Percentiles rank a stretch among this genome's conserved stretches.
phyloP scores from a whole-genome alignment of 2,797 vertebrate species.

The Cottoperca gobio region DNA sequence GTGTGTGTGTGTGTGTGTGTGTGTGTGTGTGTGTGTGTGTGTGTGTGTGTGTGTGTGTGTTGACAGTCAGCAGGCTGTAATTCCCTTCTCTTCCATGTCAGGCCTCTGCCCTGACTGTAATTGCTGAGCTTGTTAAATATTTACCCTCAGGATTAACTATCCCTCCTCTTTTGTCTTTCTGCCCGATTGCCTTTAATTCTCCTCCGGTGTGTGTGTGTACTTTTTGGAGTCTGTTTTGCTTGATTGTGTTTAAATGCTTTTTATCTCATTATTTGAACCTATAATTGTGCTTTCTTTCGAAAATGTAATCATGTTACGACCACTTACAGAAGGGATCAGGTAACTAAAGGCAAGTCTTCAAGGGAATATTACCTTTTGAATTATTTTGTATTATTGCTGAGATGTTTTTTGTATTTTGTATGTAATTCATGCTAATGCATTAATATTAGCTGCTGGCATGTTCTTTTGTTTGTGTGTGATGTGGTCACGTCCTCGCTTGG shows the following conservation, averaged over 20 bases:
- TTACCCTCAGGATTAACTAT: constrained; percentile 79
- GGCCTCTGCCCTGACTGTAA: constrained; percentile 71
- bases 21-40: constrained; percentile 35
- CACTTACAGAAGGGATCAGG: neutral
- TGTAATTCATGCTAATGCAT: constrained; percentile 31
- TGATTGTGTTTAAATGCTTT: constrained; percentile 34
- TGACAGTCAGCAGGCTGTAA: constrained; percentile 66
- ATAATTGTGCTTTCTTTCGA: constrained; percentile 21
- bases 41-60: constrained; percentile 19
- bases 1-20: constrained; percentile 27
- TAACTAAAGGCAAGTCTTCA: constrained; percentile 11
- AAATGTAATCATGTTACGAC: constrained; percentile 9
- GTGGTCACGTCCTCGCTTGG: constrained; percentile 20
- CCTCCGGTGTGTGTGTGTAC: constrained; percentile 39
- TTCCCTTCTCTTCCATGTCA: constrained; percentile 66
- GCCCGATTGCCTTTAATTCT: constrained; percentile 64
- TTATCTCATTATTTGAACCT: constrained; percentile 44
- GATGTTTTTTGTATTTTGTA: constrained; percentile 8
- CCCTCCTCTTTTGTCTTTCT: constrained; percentile 72
- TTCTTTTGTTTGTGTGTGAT: constrained; percentile 19
- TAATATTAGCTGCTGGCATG: constrained; percentile 19
- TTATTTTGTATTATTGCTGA: constrained; percentile 8
- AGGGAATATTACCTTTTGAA: neutral
- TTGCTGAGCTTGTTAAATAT: constrained; percentile 84
- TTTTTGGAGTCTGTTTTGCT: constrained; percentile 18